Conservation (phyloP, 1,140 invertebrate species). For the Frieseomelitta varia region DNA sequence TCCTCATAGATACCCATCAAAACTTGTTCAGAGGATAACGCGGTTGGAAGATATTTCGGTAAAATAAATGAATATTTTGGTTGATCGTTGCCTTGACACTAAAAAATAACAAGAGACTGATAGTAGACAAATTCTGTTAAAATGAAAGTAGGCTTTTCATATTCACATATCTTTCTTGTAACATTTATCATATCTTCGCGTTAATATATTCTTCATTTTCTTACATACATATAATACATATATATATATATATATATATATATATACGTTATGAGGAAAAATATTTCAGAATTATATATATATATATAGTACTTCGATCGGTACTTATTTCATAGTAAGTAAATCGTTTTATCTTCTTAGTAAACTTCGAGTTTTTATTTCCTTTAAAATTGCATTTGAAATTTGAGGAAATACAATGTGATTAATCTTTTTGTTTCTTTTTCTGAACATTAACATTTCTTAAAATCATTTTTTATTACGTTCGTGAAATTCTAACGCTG, state of each 20-base stretch:
- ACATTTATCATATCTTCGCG: neutral
- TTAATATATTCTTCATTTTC: neutral
- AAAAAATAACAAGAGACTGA: conserved; percentile 43
- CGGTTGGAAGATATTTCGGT: conserved; percentile 15
- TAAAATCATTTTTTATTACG: neutral
- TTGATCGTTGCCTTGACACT: conserved; percentile 43
- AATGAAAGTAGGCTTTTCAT: neutral
- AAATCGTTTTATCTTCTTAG: neutral
- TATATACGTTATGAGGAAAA: neutral
- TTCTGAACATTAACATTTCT: neutral
- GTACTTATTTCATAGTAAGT: neutral
- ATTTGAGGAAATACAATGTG: neutral
- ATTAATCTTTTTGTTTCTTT: neutral
- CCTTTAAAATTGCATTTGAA: neutral
- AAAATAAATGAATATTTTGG: conserved; percentile 30
- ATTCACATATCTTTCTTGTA: neutral
- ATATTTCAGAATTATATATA: neutral
- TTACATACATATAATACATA: neutral
- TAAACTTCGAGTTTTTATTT: neutral
- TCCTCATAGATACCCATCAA: conserved; percentile 5
- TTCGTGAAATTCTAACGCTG: neutral
- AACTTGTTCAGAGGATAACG: conserved; percentile 19
- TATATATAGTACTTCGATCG: neutral
- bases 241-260: neutral
- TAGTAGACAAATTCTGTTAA: neutral